Base-by-base conservation (phyloP, 2,888 invertebrate genomes). In the Tiphia femorata region DNA sequence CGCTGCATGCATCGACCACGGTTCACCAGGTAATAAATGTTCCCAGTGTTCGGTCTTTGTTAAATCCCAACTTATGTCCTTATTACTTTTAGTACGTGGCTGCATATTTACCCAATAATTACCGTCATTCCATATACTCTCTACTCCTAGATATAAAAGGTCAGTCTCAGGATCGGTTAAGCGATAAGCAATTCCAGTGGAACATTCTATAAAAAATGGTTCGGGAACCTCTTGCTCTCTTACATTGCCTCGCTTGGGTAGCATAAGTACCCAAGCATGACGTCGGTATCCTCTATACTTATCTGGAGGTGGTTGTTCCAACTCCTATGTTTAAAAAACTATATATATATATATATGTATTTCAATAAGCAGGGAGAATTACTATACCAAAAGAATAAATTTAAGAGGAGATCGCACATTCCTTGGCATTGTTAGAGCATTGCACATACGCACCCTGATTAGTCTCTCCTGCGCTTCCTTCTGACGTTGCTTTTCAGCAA, bases 241-340 rank as follows among this genome's bases (percentile, higher is more conserved):
- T 0, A 80, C 73, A 1, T 84, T 83, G 60, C 82, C 80, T 29
- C 77, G 62, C 10, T 88, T 87, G 1, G 91, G 88, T 40, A 91
- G 76, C 3, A 97, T 84, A 2, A 93, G 84, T 2, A 95, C 90
- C 97, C 97, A 97, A 0, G 92, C 90, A 82, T 97, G 97, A 1
- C 93, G 85, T 30, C 94, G 87, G 77, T 88, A 87, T 2, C 90
- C 91, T 60, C 89, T 87, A 46, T 91, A 86, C 0, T 87, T 86
- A 73, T 94, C 94, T 1, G 84, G 84, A 0, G 88, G 88, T 1
- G 90, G 87, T 44, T 87, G 85, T 72, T 93, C 92, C 29, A 89
- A 73, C 48, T 89, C 88, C 91, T 92, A 60, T 56, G 50, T 48
- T 17, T 6, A n/a, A n/a, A n/a, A n/a, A n/a, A n/a, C n/a, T n/a